A percentile compares a stretch with the other conserved stretches of the same genome.
Conservation (phyloP, 2,888 invertebrate genomes). For the Dryadula phaetusa region DNA sequence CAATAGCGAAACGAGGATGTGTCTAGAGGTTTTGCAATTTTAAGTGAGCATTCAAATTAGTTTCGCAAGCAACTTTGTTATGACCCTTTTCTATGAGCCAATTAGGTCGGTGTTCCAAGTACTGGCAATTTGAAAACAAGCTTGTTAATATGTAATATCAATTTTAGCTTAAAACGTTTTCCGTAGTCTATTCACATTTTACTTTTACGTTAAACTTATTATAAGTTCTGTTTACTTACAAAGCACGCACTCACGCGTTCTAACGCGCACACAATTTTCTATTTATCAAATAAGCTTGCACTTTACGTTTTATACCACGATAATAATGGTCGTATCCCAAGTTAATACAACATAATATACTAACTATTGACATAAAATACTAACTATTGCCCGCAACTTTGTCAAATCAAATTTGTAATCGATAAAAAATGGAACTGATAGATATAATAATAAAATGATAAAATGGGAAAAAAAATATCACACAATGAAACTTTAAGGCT, state of each 20-base stretch:
- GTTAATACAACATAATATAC: too few species aligned
- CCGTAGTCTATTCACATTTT: constrained; percentile 4
- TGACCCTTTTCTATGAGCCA: neutral
- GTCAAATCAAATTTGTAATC: too few species aligned
- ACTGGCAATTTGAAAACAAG: neutral
- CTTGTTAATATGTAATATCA: neutral
- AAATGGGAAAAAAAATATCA: too few species aligned
- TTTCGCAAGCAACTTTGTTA: constrained; percentile 21
- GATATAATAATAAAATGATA: too few species aligned
- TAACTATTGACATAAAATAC: too few species aligned
- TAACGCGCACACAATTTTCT: constrained; percentile 23
- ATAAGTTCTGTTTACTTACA: constrained; percentile 69
- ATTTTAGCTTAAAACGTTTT: neutral
- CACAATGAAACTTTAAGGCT: too few species aligned
- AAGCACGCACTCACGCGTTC: constrained; percentile 67
- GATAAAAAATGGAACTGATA: too few species aligned
- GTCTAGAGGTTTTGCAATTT: constrained; percentile 27
- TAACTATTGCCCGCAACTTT: too few species aligned
- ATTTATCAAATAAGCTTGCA: constrained; percentile 4
- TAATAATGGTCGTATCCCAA: constrained; percentile 1
- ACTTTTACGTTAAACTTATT: constrained; percentile 63
- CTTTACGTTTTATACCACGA: neutral
- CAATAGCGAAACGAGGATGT: constrained; percentile 30
- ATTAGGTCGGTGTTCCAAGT: neutral
- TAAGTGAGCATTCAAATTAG: constrained; percentile 26